Base-by-base conservation (phyloP, 2,113 vertebrate species). In the Meleagris gallopavo region DNA sequence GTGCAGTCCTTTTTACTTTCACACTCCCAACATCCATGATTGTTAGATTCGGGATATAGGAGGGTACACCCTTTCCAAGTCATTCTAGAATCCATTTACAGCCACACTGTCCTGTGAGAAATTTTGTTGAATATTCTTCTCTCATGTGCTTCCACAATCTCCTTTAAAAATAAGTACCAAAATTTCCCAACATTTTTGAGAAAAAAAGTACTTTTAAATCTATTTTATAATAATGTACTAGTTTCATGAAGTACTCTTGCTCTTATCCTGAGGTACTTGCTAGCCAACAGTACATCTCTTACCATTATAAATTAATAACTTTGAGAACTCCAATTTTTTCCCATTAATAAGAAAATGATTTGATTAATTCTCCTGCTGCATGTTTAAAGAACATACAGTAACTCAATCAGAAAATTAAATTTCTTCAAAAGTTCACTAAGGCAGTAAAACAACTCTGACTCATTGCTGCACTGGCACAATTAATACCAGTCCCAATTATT, bases 401-500 rank as follows among this genome's bases (percentile, higher is more conserved):
- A 94, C 60, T 89, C 20, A 72, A 64, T 66, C 60, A 70, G 71
- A 85, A 38, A 93, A 86, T 38, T 70, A 80, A 45, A 75, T 85
- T 74, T 88, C 3, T 14, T 77, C 90, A 81, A 70, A 86, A 90
- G 52, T 86, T 93, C 86, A 92, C 81, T 52, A 73, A 88, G 55
- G 34, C 54, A 86, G 32, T 93, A 93, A 93, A 96, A 6, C 32
- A 93, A 82, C 34, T 71, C 77, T 60, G 69, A 66, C 29, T 89
- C 4, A 0, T 72, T 57, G 22, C 77, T 86, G 57, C 36, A 24
- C 24, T 71, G 50, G 54, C 10, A 45, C 94, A 89, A 89, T 88
- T 88, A 93, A 93, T 84, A 89, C 16, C 83, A 94, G 88, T 61
- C 36, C 66, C 50, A 94, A 91, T 89, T 96, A 95, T 88, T 93